These are phyloP conservation scores for Lissonota sp. DNA, from an alignment of 2,888 invertebrate species.

Conservation along the genomic window DNA sequence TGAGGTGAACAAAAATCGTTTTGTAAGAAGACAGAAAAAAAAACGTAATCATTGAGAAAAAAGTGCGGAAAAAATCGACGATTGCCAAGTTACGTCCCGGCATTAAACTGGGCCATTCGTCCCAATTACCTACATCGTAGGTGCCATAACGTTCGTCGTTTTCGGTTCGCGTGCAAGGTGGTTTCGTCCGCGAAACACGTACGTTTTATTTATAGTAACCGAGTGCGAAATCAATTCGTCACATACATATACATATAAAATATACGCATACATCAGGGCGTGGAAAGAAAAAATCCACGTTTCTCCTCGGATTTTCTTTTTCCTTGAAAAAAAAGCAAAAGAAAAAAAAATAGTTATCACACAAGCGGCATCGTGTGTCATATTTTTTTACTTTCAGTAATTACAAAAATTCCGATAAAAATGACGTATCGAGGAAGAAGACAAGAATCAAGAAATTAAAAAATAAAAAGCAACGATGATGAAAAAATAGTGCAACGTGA, in stretches of 20 bases:
- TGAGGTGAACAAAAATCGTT: background rate
- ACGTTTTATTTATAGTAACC: slow-evolving; percentile 54
- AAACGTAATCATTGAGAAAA: slow-evolving; percentile 1
- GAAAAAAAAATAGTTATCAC: too few relatives aligned
- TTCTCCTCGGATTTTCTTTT: too few relatives aligned
- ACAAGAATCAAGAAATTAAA: too few relatives aligned
- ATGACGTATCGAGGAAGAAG: too few relatives aligned
- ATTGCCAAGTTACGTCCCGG: slow-evolving; percentile 54
- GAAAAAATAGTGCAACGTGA: too few relatives aligned
- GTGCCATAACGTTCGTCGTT: slow-evolving; percentile 25
- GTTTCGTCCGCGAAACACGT: slow-evolving; percentile 60
- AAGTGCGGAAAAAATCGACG: slow-evolving; percentile 29
- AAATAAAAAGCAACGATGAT: too few relatives aligned
- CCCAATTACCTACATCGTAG: slow-evolving; percentile 63
- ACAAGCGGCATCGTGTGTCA: too few relatives aligned
- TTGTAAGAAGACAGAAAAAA: background rate
- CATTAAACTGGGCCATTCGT: slow-evolving; percentile 40
- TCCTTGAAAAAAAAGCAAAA: too few relatives aligned
- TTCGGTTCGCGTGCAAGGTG: slow-evolving; percentile 57
- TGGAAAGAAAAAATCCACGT: slow-evolving; percentile 5
- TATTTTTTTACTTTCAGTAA: too few relatives aligned
- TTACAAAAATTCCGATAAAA: too few relatives aligned
- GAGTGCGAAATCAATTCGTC: slow-evolving; percentile 61
- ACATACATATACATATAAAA: background rate
- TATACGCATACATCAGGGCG: background rate